phyloP scores from a whole-genome alignment of 2,888 invertebrate genomes.

The Noctua janthina region DNA sequence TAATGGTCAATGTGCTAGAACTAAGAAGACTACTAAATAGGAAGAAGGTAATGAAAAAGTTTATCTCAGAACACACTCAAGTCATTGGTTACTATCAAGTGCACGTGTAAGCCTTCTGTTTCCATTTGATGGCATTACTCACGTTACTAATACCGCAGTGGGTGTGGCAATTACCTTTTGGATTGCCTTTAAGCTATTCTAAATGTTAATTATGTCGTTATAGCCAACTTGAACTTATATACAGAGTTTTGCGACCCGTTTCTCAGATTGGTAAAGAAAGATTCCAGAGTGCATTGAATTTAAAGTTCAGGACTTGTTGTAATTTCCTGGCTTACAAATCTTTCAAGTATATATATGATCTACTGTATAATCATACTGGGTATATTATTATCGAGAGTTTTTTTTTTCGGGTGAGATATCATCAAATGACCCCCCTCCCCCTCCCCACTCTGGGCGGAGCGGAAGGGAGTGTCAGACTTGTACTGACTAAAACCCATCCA shows the following conservation, averaged over 20 bases:
- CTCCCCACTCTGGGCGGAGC: too few species aligned
- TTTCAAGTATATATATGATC: constrained; percentile 27
- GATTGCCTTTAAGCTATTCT: constrained; percentile 56
- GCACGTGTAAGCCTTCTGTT: constrained; percentile 32
- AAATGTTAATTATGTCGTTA: constrained; percentile 67
- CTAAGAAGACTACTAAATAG: neutral
- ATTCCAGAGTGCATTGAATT: constrained; percentile 53
- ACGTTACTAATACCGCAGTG: constrained; percentile 42
- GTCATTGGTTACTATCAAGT: neutral
- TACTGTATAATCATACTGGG: neutral
- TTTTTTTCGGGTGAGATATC: too few species aligned
- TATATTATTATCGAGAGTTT: neutral
- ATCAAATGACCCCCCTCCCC: too few species aligned
- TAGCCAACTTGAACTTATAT: constrained; percentile 58
- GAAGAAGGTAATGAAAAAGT: too few species aligned
- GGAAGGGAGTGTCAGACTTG: too few species aligned
- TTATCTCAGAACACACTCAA: neutral
- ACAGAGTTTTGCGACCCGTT: constrained; percentile 46
- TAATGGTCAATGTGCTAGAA: neutral
- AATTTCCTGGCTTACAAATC: constrained; percentile 32
- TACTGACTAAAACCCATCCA: too few species aligned
- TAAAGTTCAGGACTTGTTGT: constrained; percentile 61
- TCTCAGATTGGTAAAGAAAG: constrained; percentile 54
- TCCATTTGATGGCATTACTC: constrained; percentile 13
- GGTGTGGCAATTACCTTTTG: constrained; percentile 63